Conservation (phyloP, 2,113 vertebrate species). For the Cheirogaleus medius region DNA sequence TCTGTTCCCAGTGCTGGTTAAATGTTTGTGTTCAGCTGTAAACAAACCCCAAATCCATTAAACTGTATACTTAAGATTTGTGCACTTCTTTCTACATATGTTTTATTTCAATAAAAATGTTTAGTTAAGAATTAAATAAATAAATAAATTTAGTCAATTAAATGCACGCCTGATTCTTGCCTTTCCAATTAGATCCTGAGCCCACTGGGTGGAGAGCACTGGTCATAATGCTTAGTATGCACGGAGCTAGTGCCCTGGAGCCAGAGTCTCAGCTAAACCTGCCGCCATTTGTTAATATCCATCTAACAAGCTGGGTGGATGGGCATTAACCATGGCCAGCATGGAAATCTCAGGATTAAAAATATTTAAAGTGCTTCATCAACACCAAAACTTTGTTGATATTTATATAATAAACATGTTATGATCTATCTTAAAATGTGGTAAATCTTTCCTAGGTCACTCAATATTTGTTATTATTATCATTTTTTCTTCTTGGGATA, state of each 20-base stretch:
- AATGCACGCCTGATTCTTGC: background rate
- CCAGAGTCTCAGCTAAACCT: background rate
- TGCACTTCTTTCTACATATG: background rate
- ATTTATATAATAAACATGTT: background rate
- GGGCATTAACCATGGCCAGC: background rate
- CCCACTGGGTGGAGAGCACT: background rate
- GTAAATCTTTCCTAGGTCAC: background rate
- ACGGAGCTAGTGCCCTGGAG: background rate
- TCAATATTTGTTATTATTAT: background rate
- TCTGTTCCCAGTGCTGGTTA: background rate
- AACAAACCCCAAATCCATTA: too few species aligned
- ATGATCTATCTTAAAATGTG: background rate
- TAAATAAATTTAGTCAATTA: too few species aligned
- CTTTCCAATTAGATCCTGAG: background rate
- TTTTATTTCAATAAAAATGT: background rate
- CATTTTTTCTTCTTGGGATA: background rate
- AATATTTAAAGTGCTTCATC: background rate
- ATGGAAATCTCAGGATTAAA: background rate
- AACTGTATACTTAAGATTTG: background rate
- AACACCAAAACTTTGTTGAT: background rate
- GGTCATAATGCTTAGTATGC: background rate
- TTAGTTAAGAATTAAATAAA: background rate
- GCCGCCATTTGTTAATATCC: background rate
- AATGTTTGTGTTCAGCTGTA: background rate
- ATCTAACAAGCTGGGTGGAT: background rate